Conservation (phyloP, 2,113 vertebrate species). For the Sclerurus mexicanus region DNA sequence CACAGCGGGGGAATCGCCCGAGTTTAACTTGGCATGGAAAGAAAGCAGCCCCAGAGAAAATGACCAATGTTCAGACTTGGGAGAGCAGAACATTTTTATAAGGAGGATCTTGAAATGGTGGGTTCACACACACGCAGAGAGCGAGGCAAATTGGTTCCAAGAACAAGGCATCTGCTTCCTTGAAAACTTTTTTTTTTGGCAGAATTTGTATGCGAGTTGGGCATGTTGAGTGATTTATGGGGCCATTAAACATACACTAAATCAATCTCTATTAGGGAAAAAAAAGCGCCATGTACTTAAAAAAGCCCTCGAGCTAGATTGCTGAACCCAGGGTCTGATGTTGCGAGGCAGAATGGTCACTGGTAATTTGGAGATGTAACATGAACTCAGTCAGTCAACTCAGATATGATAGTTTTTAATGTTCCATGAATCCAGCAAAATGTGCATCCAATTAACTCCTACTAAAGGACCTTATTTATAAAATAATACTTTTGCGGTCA, state of each 20-base stretch:
- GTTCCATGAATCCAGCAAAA: constrained; percentile 71
- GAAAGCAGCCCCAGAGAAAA: constrained; percentile 27
- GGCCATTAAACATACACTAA: constrained; percentile 70
- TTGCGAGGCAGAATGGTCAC: constrained; percentile 46
- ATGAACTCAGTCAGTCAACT: constrained; percentile 57
- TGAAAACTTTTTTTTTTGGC: constrained; percentile 35
- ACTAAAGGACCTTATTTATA: constrained; percentile 74
- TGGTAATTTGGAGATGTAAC: constrained; percentile 60
- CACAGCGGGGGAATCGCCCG: background rate
- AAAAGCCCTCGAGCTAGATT: constrained; percentile 37
- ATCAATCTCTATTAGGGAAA: constrained; percentile 65
- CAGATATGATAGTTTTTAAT: constrained; percentile 63
- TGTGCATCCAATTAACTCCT: constrained; percentile 77
- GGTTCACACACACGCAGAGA: background rate
- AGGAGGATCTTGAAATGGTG: constrained; percentile 22
- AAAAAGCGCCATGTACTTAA: constrained; percentile 20
- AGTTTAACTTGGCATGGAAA: constrained; percentile 30
- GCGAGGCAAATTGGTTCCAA: background rate
- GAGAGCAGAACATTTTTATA: constrained; percentile 1
- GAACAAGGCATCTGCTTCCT: constrained; percentile 45
- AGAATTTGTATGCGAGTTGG: constrained; percentile 55
- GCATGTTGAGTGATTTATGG: constrained; percentile 70
- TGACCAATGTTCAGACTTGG: background rate
- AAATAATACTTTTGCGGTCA: constrained; percentile 74
- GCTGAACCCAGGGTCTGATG: constrained; percentile 58